Base-by-base conservation (phyloP, 2,888 invertebrate genomes). In the Eupeodes luniger region DNA sequence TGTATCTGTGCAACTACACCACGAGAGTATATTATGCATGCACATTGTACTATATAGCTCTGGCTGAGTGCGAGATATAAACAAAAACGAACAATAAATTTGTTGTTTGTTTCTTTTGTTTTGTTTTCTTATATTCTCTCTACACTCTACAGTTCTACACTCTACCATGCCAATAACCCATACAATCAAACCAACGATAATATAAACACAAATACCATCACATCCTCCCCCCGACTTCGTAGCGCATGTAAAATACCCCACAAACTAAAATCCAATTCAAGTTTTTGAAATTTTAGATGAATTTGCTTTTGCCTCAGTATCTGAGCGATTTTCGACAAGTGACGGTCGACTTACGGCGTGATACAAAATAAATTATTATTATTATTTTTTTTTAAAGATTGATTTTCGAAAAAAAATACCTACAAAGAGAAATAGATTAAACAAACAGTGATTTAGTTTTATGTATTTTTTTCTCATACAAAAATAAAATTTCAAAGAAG, bases 321-420 rank as follows among this genome's bases (percentile, higher is more conserved):
- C 88, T 88, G 88, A 88, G 88, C 88, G 88, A 88, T 81, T 84
- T 88, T 85, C 88, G 85, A 81, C 81, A 75, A 84, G 88, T 76
- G 75, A 78, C 69, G 85, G 88, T 88, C 85, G 88, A 44, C 67
- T 88, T 62, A 75, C 88, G 88, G 88, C 88, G 88, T 62, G 88
- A 85, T 88, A 88, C 88, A 67, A 51, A 66, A 27, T 2, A 34
- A 7, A 62, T 44, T 44, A 62, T 19, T 19, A 47, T 12, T 40
- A 19, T 47, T 66, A n/a, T 14, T 67, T 55, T 61, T 62, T 66
- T 47, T 14, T 61, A 40, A 27, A 27, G 40, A 40, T 40, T 40
- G 40, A 5, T 66, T 81, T 81, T 88, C 81, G 78, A 85, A 81
- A 74, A 47, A 49, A 10, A 27, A 40, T 40, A 59, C 64, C 59